phyloP scores from a whole-genome alignment of 2,797 vertebrate species.

The Hippopotamyrus pictus region DNA sequence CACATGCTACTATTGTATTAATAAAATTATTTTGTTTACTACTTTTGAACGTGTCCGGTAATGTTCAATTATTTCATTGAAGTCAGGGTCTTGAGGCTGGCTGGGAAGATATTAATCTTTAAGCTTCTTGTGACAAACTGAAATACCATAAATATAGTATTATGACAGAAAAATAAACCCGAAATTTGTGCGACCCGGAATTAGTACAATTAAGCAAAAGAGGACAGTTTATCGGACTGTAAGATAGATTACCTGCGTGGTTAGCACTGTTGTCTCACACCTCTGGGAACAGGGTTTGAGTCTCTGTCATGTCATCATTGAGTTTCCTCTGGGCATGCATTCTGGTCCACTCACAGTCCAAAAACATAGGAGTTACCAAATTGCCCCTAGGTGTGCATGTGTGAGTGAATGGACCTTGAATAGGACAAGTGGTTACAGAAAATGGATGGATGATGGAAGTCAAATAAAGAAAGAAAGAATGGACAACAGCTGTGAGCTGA shows the following conservation, averaged over 20 bases:
- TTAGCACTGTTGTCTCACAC: background rate
- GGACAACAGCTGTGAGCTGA: background rate
- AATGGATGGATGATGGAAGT: background rate
- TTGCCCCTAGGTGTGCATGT: background rate
- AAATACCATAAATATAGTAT: background rate
- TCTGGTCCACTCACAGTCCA: background rate
- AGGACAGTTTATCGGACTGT: background rate
- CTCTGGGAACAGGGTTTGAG: background rate
- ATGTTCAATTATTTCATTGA: background rate
- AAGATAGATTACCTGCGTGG: background rate
- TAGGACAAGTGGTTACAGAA: background rate
- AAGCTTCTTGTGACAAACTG: background rate
- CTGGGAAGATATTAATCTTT: background rate
- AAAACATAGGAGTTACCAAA: background rate
- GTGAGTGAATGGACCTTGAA: background rate
- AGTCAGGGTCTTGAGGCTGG: background rate
- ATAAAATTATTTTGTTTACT: background rate
- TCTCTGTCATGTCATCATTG: background rate
- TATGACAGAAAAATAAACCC: background rate
- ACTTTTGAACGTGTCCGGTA: background rate
- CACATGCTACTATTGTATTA: background rate
- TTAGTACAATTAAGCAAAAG: background rate
- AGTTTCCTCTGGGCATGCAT: background rate
- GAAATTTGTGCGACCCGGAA: background rate
- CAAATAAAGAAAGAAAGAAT: background rate